phyloP scores from a whole-genome alignment of 2,797 vertebrate species.

The Gymnothorax javanicus region DNA sequence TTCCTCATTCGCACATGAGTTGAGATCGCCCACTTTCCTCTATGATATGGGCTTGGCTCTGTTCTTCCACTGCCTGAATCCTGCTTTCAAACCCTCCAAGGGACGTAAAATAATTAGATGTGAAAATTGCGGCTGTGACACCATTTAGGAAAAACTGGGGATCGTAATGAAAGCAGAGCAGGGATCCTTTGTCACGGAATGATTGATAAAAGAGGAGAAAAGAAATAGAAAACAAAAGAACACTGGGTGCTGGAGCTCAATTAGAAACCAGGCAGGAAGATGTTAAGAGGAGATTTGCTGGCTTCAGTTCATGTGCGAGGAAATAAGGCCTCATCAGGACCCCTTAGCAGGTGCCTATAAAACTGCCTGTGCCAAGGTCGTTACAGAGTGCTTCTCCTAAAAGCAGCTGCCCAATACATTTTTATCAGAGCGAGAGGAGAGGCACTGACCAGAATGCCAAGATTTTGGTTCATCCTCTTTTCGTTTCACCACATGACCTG shows the following conservation, averaged over 20 bases:
- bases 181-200: slow-evolving; percentile 73
- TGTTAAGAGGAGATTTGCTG: slow-evolving; percentile 67
- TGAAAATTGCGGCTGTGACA: slow-evolving; percentile 74
- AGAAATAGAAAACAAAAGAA: slow-evolving; percentile 14
- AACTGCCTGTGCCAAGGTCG: slow-evolving; percentile 73
- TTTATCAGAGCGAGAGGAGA: slow-evolving; percentile 26
- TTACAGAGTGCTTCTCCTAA: slow-evolving; percentile 54
- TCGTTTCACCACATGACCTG: slow-evolving; percentile 53
- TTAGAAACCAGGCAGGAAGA: slow-evolving; percentile 59
- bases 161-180: slow-evolving; percentile 82
- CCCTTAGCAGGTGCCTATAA: slow-evolving; percentile 62
- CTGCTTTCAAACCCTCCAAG: slow-evolving; percentile 74
- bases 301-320: slow-evolving; percentile 71
- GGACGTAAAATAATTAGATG: slow-evolving; percentile 79
- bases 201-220: slow-evolving; percentile 6
- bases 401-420: slow-evolving; percentile 15
- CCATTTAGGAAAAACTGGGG: slow-evolving; percentile 62
- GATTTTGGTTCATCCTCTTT: neutral
- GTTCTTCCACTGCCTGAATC: slow-evolving; percentile 66
- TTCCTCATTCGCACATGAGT: neutral
- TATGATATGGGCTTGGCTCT: slow-evolving; percentile 22
- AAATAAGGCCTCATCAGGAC: slow-evolving; percentile 36
- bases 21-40: neutral
- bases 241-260: slow-evolving; percentile 36
- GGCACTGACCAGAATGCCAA: slow-evolving; percentile 18